Evolutionary conservation across 1,140 invertebrate species (phyloP).

Genomic region (Leptonema lineaticorne): DNA sequence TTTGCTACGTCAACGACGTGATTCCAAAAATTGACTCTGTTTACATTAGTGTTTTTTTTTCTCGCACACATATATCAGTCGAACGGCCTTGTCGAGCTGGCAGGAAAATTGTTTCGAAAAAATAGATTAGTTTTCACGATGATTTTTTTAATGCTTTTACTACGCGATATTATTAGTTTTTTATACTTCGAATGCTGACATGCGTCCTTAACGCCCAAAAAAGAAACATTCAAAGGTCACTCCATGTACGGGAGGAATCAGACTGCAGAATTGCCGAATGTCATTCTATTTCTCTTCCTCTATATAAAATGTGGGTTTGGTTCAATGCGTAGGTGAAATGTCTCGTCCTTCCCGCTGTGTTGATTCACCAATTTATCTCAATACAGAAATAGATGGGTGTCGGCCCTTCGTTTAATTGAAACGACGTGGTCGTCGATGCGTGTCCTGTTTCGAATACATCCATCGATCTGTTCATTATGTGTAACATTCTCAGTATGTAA

Average conservation of each 20-base stretch:
- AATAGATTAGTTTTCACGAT: background rate
- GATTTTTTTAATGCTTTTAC: background rate
- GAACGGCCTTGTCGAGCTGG: constrained; percentile 10
- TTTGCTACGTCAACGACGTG: background rate
- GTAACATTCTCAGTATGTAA: constrained; percentile 35
- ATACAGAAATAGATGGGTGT: background rate
- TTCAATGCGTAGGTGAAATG: background rate
- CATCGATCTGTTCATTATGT: constrained; percentile 1
- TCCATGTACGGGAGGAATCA: too few species aligned
- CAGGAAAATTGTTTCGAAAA: background rate
- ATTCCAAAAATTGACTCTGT: constrained; percentile 16
- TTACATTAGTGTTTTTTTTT: constrained; percentile 8
- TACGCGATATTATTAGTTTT: background rate
- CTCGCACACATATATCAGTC: constrained; percentile 5
- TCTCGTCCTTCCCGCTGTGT: background rate
- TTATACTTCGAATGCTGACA: background rate
- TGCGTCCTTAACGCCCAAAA: background rate
- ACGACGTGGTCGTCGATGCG: constrained; percentile 8
- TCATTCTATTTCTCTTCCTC: background rate
- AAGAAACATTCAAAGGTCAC: too few species aligned
- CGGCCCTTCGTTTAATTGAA: background rate
- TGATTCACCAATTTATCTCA: background rate
- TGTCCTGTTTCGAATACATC: background rate
- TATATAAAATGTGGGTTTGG: background rate
- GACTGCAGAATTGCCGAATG: too few species aligned